Evolutionary conservation across 2,113 vertebrate species (phyloP).

Genomic region (Pseudolaguvia tuberculata): DNA sequence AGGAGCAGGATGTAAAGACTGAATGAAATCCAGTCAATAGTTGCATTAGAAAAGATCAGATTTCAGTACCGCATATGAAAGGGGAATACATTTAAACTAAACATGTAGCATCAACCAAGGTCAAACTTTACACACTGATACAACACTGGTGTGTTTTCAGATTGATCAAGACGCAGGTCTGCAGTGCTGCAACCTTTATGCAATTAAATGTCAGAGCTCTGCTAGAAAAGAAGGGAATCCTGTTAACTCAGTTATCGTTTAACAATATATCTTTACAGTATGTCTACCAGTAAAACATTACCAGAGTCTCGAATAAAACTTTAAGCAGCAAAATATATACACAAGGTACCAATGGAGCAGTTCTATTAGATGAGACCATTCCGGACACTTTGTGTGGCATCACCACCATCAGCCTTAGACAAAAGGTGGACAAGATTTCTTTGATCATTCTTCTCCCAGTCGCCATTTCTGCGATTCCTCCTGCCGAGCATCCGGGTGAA

Average conservation of each 20-base stretch:
- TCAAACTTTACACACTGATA: constrained; percentile 50
- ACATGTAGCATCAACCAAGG: constrained; percentile 27
- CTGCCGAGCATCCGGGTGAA: constrained; percentile 90
- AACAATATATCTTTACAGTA: background rate
- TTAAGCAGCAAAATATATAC: constrained; percentile 23
- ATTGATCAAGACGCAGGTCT: too few species aligned
- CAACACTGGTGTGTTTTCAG: constrained; percentile 27
- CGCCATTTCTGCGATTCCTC: constrained; percentile 98
- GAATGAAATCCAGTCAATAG: background rate
- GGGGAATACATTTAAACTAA: background rate
- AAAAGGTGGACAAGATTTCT: background rate
- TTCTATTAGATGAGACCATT: background rate
- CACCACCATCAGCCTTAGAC: background rate
- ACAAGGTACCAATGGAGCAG: background rate
- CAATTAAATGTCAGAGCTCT: constrained; percentile 8
- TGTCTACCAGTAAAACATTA: constrained; percentile 11
- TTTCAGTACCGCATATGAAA: background rate
- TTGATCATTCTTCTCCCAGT: constrained; percentile 52
- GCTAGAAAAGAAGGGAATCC: background rate
- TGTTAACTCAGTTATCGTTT: background rate
- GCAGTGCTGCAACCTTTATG: constrained; percentile 9
- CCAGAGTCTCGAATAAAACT: constrained; percentile 11
- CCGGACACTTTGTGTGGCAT: background rate
- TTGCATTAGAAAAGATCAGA: background rate
- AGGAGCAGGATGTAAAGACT: background rate